These are phyloP conservation scores for Thamnaconus septentrionalis DNA, from an alignment of 2,113 vertebrate genomes.

Conservation along the genomic window DNA sequence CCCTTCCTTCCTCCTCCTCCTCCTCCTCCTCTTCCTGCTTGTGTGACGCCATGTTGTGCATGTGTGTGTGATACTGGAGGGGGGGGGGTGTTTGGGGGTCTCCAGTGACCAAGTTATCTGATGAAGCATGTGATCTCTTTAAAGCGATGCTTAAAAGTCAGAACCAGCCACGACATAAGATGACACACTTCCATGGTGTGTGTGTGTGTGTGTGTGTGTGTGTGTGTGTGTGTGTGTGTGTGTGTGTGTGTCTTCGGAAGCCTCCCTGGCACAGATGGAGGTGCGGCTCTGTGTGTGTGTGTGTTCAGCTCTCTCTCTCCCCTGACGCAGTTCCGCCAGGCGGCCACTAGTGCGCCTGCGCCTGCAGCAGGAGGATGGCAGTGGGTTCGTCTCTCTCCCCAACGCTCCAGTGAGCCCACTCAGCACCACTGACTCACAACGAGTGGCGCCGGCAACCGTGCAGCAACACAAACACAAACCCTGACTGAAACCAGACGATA, in stretches of 20 bases:
- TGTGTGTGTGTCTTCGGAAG: neutral
- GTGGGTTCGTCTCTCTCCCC: conserved; percentile 52
- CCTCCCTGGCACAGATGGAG: no score
- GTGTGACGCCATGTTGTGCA: conserved; percentile 10
- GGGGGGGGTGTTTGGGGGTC: conserved; percentile 23
- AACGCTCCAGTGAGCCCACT: conserved; percentile 54
- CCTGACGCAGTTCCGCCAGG: no score
- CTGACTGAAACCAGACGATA: conserved; percentile 2
- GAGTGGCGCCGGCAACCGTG: conserved; percentile 51
- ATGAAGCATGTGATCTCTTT: conserved; percentile 71
- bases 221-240: neutral
- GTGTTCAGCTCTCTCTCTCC: no score
- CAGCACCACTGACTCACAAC: conserved; percentile 57
- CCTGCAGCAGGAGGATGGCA: conserved; percentile 31
- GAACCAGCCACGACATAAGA: conserved; percentile 22
- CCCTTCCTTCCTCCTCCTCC: conserved; percentile 6
- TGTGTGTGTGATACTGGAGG: conserved; percentile 15
- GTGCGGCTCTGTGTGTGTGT: no score
- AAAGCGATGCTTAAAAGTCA: conserved; percentile 51
- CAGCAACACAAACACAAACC: conserved; percentile 47
- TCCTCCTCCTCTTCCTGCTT: conserved; percentile 17
- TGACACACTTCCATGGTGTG: conserved; percentile 17
- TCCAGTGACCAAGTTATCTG: conserved; percentile 68
- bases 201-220: conserved; percentile 8
- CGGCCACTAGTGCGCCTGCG: neutral